These are phyloP conservation scores for Periophthalmus modestus DNA, from an alignment of 2,113 vertebrate species.

Conservation along the genomic window DNA sequence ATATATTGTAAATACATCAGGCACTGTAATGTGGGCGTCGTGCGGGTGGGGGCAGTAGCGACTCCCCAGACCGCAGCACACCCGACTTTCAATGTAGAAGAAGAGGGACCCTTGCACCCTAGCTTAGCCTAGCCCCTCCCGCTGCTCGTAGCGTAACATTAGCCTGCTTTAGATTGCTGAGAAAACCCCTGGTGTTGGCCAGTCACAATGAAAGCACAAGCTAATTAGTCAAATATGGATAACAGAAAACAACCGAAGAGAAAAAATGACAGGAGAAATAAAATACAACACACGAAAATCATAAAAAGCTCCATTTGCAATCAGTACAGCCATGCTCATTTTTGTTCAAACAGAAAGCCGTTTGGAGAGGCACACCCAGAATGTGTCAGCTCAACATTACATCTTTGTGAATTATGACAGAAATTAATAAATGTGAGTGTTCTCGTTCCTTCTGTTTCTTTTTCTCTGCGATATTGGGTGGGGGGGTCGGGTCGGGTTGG, in stretches of 20 bases:
- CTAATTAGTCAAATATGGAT: constrained; percentile 63
- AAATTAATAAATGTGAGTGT: constrained; percentile 74
- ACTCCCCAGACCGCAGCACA: constrained; percentile 66
- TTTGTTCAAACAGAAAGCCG: constrained; percentile 54
- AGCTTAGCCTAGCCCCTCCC: constrained; percentile 39
- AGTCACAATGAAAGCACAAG: constrained; percentile 40
- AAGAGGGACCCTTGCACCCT: constrained; percentile 46
- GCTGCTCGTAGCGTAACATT: constrained; percentile 17
- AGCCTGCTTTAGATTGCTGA: constrained; percentile 47
- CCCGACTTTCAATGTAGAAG: constrained; percentile 70
- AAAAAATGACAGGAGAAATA: constrained; percentile 28
- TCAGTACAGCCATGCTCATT: constrained; percentile 78
- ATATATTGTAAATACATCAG: constrained; percentile 77
- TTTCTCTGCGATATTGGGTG: constrained; percentile 57
- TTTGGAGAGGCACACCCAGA: constrained; percentile 80
- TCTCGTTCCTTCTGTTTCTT: constrained; percentile 78
- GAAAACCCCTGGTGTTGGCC: constrained; percentile 36
- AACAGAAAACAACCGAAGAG: constrained; percentile 44
- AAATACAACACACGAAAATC: constrained; percentile 54
- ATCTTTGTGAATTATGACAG: constrained; percentile 70
- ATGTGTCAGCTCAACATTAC: constrained; percentile 78
- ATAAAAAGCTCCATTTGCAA: constrained; percentile 74
- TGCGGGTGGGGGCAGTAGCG: constrained; percentile 66
- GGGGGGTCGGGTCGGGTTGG: constrained; percentile 6
- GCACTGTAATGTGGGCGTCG: constrained; percentile 77